Percentiles rank a stretch among this genome's conserved stretches.
These are phyloP conservation scores for Drosophila subobscura DNA, from an alignment of 1,140 invertebrate genomes.

Conservation along the genomic window DNA sequence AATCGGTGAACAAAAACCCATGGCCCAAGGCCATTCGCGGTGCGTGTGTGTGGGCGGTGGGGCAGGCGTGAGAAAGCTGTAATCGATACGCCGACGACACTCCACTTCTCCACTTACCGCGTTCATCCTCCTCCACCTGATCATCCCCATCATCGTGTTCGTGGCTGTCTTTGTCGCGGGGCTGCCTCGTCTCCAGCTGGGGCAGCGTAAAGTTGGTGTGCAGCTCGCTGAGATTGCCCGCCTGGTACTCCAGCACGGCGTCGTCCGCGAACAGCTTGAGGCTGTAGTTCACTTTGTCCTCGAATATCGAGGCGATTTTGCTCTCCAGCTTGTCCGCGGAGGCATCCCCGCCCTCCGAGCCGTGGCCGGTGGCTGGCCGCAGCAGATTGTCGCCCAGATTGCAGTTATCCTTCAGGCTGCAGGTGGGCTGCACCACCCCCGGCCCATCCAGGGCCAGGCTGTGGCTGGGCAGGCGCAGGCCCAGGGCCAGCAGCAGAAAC, in stretches of 20 bases:
- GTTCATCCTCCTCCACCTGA: conserved; percentile 65
- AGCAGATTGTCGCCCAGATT: conserved; percentile 74
- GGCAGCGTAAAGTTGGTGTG: conserved; percentile 57
- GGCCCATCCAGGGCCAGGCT: conserved; percentile 37
- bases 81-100: conserved; percentile 4
- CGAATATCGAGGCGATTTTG: conserved; percentile 77
- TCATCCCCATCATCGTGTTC: conserved; percentile 38
- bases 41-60: conserved; percentile 8
- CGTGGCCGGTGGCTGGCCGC: conserved; percentile 2
- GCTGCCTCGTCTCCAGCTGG: conserved; percentile 23
- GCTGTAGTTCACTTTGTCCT: conserved; percentile 82
- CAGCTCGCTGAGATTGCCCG: conserved; percentile 61
- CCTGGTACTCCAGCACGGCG: conserved; percentile 61
- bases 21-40: conserved; percentile 19
- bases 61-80: conserved; percentile 30
- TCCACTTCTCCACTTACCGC: conserved; percentile 35
- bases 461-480: conserved; percentile 4
- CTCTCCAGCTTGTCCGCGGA: conserved; percentile 66
- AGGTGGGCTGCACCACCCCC: conserved; percentile 59
- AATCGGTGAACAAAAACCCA: conserved; percentile 13
- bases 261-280: conserved; percentile 75
- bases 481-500: conserved; percentile 1
- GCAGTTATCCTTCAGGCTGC: conserved; percentile 76
- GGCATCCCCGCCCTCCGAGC: conserved; percentile 34
- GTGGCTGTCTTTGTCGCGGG: background rate